Evolutionary conservation across 2,888 invertebrate genomes (phyloP), one percentile per base, ranked within the genome.

Genomic region (Balanococcus diminutus): DNA sequence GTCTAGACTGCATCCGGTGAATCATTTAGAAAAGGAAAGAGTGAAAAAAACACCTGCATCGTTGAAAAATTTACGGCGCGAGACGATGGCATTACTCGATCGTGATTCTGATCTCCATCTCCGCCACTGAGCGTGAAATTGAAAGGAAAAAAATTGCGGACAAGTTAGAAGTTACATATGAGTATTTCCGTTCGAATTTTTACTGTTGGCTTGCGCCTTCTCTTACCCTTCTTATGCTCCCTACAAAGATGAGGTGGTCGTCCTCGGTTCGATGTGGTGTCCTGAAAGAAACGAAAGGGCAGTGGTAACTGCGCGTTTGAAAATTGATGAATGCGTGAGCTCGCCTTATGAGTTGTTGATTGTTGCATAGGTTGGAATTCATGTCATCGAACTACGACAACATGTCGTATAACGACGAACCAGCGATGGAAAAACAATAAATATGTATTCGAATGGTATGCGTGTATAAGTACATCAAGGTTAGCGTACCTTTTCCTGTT

Each of bases 1-100:
- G 75, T 79, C 75, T 79, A 79, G 75, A 79, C 75, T 79, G 75
- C 75, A 79, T 79, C 75, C 75, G 75, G 75, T 79, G 75, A 79
- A 79, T 79, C 75, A 79, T 36, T 79, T n/a, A 19, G 36, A 19
- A n/a, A 16, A 32, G 72, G 72, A 28, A 32, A 32, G 31, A 72
- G 16, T 16, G 16, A 36, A 75, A 79, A 79, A 28, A 79, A 79
- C 75, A 79, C 75, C 75, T 79, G 75, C 36, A 36, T 36, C 32
- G 56, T 32, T 79, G 36, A 8, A 32, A 79, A 79, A 79, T 79
- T 79, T 36, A 79, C 75, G 5, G 4, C 19, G 2, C 28, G 8
- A 56, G 56, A 22, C 56, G 22, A 56, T 56, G 56, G 22, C 56
- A 22, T 56, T 56, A 19, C 0, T n/a, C 4, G 51, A n/a, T 2